Evolutionary conservation across 1,140 invertebrate species (phyloP), one percentile per base, ranked within the genome.

Genomic region (Drosophila cardini): DNA sequence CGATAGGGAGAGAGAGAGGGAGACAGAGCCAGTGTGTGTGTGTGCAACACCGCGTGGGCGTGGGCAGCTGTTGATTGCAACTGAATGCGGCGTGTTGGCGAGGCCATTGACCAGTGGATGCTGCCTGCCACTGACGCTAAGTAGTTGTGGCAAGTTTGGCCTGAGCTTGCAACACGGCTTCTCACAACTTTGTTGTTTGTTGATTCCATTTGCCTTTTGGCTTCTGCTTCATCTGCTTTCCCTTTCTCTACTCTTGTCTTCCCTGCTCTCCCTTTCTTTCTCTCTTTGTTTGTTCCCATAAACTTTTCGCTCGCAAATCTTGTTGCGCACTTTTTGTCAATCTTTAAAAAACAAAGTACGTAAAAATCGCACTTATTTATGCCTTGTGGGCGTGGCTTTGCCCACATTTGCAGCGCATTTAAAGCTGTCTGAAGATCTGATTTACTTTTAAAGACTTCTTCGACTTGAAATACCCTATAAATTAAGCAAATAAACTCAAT

Each of bases 101-200:
- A 3, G 30, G 43, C 55, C 70, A 45, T 57, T 62, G 45, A 53
- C 52, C 15, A 52, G 50, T 26, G 36, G 38, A 34, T 43, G 43
- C 40, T 9, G 79, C 43, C 83, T 87, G 83, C 62, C 63, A 60
- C 64, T 86, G 82, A 83, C 83, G 83, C 84, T 87, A 86, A 86
- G 83, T 86, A 86, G 79, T 82, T 87, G 78, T 53, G 75, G 80
- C 82, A 78, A 84, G 63, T 63, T 68, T 85, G 70, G 61, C 58
- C 50, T 79, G 30, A 43, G 18, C 21, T 46, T 62, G 67, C 76
- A 67, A 58, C 63, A 57, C 64, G 13, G 52, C 13, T 16, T n/a
- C 34, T 36, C n/a, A 53, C 63, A 45, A 74, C 50, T 72, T 62
- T 62, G 40, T 73, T 63, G 40, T 67, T 78, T 80, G 72, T 58